phyloP scores from a whole-genome alignment of 2,113 vertebrate species.

The Odontesthes bonariensis region DNA sequence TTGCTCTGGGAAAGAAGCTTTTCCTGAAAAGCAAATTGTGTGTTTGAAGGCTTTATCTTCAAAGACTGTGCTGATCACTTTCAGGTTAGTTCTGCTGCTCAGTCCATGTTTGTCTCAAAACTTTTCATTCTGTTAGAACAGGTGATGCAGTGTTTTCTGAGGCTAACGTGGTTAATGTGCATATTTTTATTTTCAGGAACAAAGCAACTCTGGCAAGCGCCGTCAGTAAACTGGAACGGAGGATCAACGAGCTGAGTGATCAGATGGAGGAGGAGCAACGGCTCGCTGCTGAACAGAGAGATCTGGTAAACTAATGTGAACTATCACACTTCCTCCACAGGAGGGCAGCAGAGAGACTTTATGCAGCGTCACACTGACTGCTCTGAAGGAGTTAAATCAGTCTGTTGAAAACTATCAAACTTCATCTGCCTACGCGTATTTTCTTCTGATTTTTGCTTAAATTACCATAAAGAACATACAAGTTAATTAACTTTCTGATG shows the following conservation, averaged over 20 bases:
- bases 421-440: neutral
- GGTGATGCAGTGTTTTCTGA: neutral
- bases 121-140: too few species aligned
- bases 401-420: neutral
- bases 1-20: too few species aligned
- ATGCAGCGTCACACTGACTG: too few species aligned
- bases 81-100: neutral
- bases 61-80: neutral
- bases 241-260: slow-evolving; percentile 79
- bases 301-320: slow-evolving; percentile 71
- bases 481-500: too few species aligned
- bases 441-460: neutral
- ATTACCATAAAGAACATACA: too few species aligned
- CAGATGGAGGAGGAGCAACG: slow-evolving; percentile 84
- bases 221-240: slow-evolving; percentile 83
- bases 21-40: too few species aligned
- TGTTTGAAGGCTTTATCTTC: too few species aligned
- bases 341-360: neutral
- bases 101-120: too few species aligned
- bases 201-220: slow-evolving; percentile 74
- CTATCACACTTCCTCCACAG: neutral
- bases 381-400: neutral
- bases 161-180: neutral
- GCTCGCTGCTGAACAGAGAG: slow-evolving; percentile 79
- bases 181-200: slow-evolving; percentile 67